Percentiles rank a stretch among this genome's conserved stretches.
These are phyloP conservation scores for Achatina immaculata DNA, from an alignment of 1,140 invertebrate genomes.

Conservation along the genomic window DNA sequence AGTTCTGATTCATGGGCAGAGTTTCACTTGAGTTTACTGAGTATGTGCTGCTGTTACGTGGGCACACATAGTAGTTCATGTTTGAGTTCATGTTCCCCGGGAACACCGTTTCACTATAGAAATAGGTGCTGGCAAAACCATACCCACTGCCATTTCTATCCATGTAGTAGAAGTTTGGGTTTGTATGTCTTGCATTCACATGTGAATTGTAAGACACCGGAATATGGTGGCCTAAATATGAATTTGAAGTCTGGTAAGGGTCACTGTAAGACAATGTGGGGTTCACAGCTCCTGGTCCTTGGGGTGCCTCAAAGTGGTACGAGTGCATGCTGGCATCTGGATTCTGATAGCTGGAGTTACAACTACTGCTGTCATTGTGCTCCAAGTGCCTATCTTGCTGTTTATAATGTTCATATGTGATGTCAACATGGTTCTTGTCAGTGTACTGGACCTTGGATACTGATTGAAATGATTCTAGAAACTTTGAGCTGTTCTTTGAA, in stretches of 20 bases:
- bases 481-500: not conserved
- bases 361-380: not conserved
- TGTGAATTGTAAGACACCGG: not conserved
- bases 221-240: not conserved
- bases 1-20: not conserved
- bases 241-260: not conserved
- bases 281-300: not conserved
- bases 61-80: conserved; percentile 12
- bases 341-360: not conserved
- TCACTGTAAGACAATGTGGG: not conserved
- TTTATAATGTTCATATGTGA: not conserved
- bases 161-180: conserved; percentile 16
- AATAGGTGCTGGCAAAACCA: not conserved
- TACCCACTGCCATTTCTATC: conserved; percentile 18
- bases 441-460: not conserved
- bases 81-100: conserved; percentile 16
- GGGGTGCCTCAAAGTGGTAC: not conserved
- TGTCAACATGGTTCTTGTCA: not conserved
- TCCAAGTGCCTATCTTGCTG: not conserved
- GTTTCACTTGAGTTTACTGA: not conserved
- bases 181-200: not conserved
- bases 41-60: not conserved
- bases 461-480: not conserved
- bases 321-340: not conserved
- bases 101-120: conserved; percentile 30